Percentiles rank a stretch among this genome's conserved stretches.
phyloP scores from a whole-genome alignment of 2,888 invertebrate species.

The Pyrochroa serraticornis region DNA sequence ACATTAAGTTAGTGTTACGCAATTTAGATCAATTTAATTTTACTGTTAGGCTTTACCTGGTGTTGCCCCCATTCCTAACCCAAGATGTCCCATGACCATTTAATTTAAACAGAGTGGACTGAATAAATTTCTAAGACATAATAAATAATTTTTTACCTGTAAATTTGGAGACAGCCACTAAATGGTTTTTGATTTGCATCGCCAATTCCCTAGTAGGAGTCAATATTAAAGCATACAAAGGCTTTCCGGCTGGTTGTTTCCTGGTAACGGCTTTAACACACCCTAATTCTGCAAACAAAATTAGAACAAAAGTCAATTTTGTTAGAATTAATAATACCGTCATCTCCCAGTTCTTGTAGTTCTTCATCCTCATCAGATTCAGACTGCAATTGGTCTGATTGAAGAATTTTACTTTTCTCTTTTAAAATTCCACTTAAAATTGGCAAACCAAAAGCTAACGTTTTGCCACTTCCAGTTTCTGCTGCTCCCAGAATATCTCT shows the following conservation, averaged over 20 bases:
- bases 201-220: conserved; percentile 97
- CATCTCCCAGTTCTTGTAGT: conserved; percentile 32
- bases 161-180: conserved; percentile 79
- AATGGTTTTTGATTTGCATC: conserved; percentile 89
- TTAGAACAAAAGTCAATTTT: conserved; percentile 6
- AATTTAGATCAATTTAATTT: too few species aligned
- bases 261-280: conserved; percentile 67
- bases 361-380: conserved; percentile 19
- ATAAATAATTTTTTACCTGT: conserved; percentile 62
- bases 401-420: conserved; percentile 36
- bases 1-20: too few species aligned
- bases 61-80: too few species aligned
- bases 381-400: too few species aligned
- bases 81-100: too few species aligned
- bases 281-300: conserved; percentile 59
- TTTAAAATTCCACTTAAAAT: conserved; percentile 85
- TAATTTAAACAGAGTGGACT: too few species aligned
- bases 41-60: too few species aligned
- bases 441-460: conserved; percentile 96
- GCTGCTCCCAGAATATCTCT: conserved; percentile 97
- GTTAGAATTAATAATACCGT: conserved; percentile 31
- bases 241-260: conserved; percentile 57
- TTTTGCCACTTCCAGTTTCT: conserved; percentile 99
- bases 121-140: too few species aligned
- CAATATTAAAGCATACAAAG: conserved; percentile 83